These are phyloP conservation scores for Cosmia trapezina DNA, from an alignment of 2,888 invertebrate genomes.

Conservation along the genomic window DNA sequence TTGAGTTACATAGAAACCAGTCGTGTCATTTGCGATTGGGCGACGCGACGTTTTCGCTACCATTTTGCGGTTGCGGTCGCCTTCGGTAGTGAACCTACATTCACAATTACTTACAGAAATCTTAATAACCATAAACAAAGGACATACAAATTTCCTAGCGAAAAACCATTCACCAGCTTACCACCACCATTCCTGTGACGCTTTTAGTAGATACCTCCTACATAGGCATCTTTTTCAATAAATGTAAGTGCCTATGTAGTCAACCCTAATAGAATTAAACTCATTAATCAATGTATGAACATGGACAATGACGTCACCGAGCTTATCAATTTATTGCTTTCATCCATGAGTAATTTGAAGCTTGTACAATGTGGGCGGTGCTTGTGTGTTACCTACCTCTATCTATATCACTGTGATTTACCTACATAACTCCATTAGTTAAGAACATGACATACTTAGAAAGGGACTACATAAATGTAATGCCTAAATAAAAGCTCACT, in stretches of 20 bases:
- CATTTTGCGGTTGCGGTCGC: too few species aligned
- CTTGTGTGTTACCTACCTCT: slow-evolving; percentile 24
- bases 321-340: slow-evolving; percentile 73
- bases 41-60: neutral
- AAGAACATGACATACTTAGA: slow-evolving; percentile 1
- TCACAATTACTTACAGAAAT: neutral
- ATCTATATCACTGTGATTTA: slow-evolving; percentile 34
- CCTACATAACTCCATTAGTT: slow-evolving; percentile 30
- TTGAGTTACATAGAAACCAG: neutral
- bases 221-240: neutral
- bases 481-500: neutral
- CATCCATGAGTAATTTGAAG: slow-evolving; percentile 73
- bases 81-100: neutral
- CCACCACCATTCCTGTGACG: neutral
- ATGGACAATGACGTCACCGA: slow-evolving; percentile 71
- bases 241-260: neutral
- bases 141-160: neutral
- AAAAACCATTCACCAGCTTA: too few species aligned
- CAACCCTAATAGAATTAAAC: slow-evolving; percentile 35
- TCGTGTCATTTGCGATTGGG: neutral
- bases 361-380: slow-evolving; percentile 47
- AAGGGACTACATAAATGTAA: neutral
- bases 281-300: slow-evolving; percentile 61
- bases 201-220: neutral
- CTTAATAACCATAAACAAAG: neutral